Evolutionary conservation across 1,140 invertebrate genomes (phyloP), one percentile per base, ranked within the genome.

Genomic region (Capitella teleta): DNA sequence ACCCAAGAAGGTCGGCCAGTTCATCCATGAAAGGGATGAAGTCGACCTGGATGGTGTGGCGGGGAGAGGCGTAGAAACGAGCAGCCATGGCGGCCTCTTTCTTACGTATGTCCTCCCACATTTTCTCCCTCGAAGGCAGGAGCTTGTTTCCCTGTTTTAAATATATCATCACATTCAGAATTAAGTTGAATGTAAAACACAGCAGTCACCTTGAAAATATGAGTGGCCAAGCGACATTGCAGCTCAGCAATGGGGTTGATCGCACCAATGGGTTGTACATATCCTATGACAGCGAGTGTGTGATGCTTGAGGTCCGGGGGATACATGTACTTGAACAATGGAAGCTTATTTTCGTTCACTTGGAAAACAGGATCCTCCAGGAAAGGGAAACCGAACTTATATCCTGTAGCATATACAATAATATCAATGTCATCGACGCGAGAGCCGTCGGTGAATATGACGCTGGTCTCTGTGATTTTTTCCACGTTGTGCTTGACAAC

Each of bases 221-320:
- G 28, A 0, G 46, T 55, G 42, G 66, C 72, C 64, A 74, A 74
- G 28, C 77, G 60, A 14, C 69, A 63, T 57, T 78, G 77, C 28
- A 79, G 66, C 59, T 78, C 77, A 12, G 72, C 63, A 28, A 77
- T 70, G 5, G 76, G 74, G 53, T 74, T 65, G n/a, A 77, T 61
- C 25, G 73, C 62, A 36, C 76, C 75, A 14, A 77, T 53, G 26
- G 76, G 73, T 56, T 78, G 77, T 32, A 76, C 58, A 28, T 74
- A 65, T 0, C 77, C 77, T 44, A 78, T 76, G 1, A 78, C 57
- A 16, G 74, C 69, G 28, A 78, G 40, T 1, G 67, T 70, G 0
- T 46, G 54, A n/a, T 65, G 64, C 18, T 61, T 47, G 5, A 69
- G 51, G 23, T 66, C 52, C 2, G 74, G 73, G 16, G 70, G 72